These are phyloP conservation scores for Atherix ibis DNA, from an alignment of 2,888 invertebrate genomes.

Conservation along the genomic window DNA sequence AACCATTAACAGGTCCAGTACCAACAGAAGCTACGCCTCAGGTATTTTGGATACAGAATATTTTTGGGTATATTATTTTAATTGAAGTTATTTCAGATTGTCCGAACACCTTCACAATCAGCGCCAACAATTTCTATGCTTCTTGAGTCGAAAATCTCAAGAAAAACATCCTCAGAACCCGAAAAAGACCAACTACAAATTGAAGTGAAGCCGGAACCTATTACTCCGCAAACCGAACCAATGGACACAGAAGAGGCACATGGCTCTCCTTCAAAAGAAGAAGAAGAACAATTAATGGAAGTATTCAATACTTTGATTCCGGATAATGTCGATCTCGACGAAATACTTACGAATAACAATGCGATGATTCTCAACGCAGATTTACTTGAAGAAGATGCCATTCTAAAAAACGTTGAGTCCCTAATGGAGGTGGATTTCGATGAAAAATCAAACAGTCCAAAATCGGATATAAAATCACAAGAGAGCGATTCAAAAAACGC, in stretches of 20 bases:
- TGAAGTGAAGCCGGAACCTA: slow-evolving; percentile 3
- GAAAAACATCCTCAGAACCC: slow-evolving; percentile 11
- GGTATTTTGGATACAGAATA: slow-evolving; percentile 3
- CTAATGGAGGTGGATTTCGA: slow-evolving; percentile 16
- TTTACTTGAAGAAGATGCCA: slow-evolving; percentile 26
- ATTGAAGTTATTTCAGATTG: slow-evolving; percentile 17
- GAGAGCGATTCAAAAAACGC: slow-evolving; percentile 9
- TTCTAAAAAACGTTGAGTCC: slow-evolving; percentile 23
- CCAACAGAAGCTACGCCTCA: slow-evolving; percentile 5
- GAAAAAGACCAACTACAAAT: background rate
- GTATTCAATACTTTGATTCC: slow-evolving; percentile 25
- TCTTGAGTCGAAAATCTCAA: slow-evolving; percentile 38
- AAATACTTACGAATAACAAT: slow-evolving; percentile 21
- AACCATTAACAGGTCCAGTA: slow-evolving; percentile 26
- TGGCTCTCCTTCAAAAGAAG: slow-evolving; percentile 19
- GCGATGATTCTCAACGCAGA: slow-evolving; percentile 18
- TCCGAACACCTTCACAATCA: slow-evolving; percentile 45
- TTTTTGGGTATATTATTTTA: background rate
- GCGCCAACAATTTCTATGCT: slow-evolving; percentile 63
- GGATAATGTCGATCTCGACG: slow-evolving; percentile 28
- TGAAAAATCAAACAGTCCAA: slow-evolving; percentile 14
- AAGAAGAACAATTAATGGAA: slow-evolving; percentile 26
- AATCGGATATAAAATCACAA: slow-evolving; percentile 8
- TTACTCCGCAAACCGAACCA: slow-evolving; percentile 12
- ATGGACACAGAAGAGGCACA: slow-evolving; percentile 16